A percentile compares a stretch with the other conserved stretches of the same genome.
Conservation (phyloP, 2,797 vertebrate species). For the Carduelis carduelis region DNA sequence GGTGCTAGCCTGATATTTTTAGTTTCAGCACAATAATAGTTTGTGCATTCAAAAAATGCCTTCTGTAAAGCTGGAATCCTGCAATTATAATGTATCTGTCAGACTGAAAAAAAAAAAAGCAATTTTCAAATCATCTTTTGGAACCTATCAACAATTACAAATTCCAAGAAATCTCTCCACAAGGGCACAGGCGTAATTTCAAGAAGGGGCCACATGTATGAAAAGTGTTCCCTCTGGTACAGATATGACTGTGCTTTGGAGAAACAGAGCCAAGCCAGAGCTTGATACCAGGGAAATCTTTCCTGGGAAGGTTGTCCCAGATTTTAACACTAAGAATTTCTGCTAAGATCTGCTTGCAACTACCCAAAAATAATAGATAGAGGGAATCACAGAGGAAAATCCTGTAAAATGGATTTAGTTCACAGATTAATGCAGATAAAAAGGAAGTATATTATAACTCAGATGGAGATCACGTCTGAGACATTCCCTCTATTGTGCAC, state of each 20-base stretch:
- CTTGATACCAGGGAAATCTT: background rate
- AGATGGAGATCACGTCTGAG: background rate
- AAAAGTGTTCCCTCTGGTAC: background rate
- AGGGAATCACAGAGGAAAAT: background rate
- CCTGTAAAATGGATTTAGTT: background rate
- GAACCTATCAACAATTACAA: background rate
- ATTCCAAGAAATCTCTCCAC: background rate
- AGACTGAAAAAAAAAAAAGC: background rate
- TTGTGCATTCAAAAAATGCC: background rate
- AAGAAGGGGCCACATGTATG: background rate
- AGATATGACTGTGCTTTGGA: background rate
- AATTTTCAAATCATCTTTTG: background rate
- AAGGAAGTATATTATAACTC: background rate
- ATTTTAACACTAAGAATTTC: background rate
- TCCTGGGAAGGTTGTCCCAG: background rate
- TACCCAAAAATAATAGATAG: background rate
- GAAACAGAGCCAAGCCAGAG: background rate
- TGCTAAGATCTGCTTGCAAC: background rate
- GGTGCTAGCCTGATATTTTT: background rate
- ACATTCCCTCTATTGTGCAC: background rate
- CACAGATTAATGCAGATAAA: conserved; percentile 10
- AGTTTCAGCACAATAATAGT: background rate
- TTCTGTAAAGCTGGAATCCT: background rate
- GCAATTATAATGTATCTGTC: background rate
- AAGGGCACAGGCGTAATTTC: background rate